Evolutionary conservation across 2,888 invertebrate genomes (phyloP).

Genomic region (Drosophila pseudotalamancana): DNA sequence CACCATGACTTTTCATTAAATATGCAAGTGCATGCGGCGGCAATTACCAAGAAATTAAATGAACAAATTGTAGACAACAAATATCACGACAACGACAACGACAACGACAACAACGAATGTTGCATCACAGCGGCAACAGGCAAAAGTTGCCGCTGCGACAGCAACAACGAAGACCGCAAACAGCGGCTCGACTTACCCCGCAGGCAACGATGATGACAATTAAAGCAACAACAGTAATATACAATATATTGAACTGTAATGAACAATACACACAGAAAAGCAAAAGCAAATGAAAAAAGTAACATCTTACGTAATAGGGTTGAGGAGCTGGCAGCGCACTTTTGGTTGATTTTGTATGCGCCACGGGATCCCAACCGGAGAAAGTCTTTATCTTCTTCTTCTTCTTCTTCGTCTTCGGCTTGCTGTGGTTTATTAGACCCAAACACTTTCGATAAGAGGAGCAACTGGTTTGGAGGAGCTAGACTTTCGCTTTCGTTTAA

Average conservation of each 20-base stretch:
- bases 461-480: conserved; percentile 72
- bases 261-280: conserved; percentile 25
- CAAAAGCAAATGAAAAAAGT: conserved; percentile 12
- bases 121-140: conserved; percentile 43
- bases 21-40: conserved; percentile 76
- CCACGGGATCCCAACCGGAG: conserved; percentile 46
- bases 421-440: conserved; percentile 29
- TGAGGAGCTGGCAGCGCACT: conserved; percentile 61
- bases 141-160: conserved; percentile 37
- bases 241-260: conserved; percentile 64
- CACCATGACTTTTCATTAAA: conserved; percentile 61
- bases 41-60: conserved; percentile 76
- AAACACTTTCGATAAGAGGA: conserved; percentile 54
- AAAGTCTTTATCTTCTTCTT: conserved; percentile 34
- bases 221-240: conserved; percentile 10
- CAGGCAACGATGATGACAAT: conserved; percentile 25
- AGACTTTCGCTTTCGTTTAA: conserved; percentile 61
- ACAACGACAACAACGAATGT: conserved; percentile 39
- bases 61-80: conserved; percentile 64
- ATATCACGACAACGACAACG: conserved; percentile 25
- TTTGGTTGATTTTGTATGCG: conserved; percentile 52
- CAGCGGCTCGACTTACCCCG: conserved; percentile 52
- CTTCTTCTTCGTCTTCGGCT: not conserved
- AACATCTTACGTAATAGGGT: conserved; percentile 72
- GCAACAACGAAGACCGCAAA: conserved; percentile 32